Evolutionary conservation across 2,888 invertebrate genomes (phyloP), one percentile per base, ranked within the genome.

Genomic region (Hypercompe scribonia): DNA sequence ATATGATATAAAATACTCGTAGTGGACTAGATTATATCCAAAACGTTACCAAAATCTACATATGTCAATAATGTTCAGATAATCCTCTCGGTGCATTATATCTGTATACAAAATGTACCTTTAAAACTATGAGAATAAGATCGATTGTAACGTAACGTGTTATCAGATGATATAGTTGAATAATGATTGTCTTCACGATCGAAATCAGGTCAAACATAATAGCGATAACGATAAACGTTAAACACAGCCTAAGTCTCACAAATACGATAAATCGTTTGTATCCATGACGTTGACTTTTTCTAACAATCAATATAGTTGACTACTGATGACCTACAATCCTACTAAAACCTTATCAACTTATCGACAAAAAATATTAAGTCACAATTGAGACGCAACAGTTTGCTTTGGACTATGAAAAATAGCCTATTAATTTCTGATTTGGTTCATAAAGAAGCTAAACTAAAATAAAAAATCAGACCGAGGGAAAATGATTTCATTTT

Each of bases 191-290:
- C 84, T 86, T 79, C 78, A 81, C 83, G 80, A 86, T 87, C 78
- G 82, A 86, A 94, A 92, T 92, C 90, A 89, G 94, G 94, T 93
- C 94, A 93, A 89, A 91, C 87, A 86, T 65, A 86, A 89, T 89
- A 90, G 86, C 46, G 63, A 86, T 87, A 54, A 54, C 81, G 91
- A 92, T 92, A 91, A 89, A 87, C 78, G 72, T 78, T 82, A 80
- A 84, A 86, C 86, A 86, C 86, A 82, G 82, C 76, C 67, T 80
- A 81, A 85, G 78, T 86, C 86, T 86, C 85, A 84, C 76, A 83
- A 77, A 81, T 75, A 74, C 39, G 64, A 72, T 68, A 74, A 74
- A 80, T 36, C 39, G 66, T 39, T 42, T 61, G 50, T 64, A 33
- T 58, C 33, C 28, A 28, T 33, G n/a, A 46, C n/a, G 36, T 58